Evolutionary conservation across 1,140 invertebrate species (phyloP).

Genomic region (Charaxes varanes): DNA sequence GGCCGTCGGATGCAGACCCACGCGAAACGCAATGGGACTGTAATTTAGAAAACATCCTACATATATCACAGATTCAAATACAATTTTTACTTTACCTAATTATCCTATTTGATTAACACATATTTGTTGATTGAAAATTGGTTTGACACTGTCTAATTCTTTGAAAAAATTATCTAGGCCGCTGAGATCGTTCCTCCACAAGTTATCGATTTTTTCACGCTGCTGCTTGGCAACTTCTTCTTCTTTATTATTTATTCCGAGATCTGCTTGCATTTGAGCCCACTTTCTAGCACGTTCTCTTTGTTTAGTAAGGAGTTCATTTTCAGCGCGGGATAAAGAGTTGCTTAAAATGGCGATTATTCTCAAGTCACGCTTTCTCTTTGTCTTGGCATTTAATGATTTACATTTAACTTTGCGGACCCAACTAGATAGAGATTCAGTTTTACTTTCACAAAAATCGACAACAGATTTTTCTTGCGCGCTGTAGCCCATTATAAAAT

Average conservation of each 20-base stretch:
- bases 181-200: conserved; percentile 71
- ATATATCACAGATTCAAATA: conserved; percentile 69
- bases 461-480: conserved; percentile 59
- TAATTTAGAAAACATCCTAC: conserved; percentile 73
- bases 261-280: conserved; percentile 67
- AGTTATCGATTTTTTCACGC: conserved; percentile 60
- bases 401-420: conserved; percentile 69
- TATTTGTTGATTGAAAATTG: conserved; percentile 31
- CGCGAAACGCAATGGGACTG: conserved; percentile 73
- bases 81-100: conserved; percentile 51
- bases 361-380: conserved; percentile 64
- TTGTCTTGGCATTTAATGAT: conserved; percentile 59
- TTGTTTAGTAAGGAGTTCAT: conserved; percentile 62
- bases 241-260: conserved; percentile 61
- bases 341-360: conserved; percentile 67
- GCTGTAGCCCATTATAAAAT: conserved; percentile 58
- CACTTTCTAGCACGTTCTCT: conserved; percentile 68
- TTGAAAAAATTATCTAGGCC: conserved; percentile 68
- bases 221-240: conserved; percentile 56
- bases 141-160: conserved; percentile 66
- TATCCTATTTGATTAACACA: conserved; percentile 28
- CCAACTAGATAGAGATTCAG: conserved; percentile 64
- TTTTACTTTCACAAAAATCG: conserved; percentile 71
- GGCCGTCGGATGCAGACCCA: conserved; percentile 70
- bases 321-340: conserved; percentile 56